Base-by-base conservation (phyloP, 2,888 invertebrate genomes). In the Parapristionchus giblindavisi region DNA sequence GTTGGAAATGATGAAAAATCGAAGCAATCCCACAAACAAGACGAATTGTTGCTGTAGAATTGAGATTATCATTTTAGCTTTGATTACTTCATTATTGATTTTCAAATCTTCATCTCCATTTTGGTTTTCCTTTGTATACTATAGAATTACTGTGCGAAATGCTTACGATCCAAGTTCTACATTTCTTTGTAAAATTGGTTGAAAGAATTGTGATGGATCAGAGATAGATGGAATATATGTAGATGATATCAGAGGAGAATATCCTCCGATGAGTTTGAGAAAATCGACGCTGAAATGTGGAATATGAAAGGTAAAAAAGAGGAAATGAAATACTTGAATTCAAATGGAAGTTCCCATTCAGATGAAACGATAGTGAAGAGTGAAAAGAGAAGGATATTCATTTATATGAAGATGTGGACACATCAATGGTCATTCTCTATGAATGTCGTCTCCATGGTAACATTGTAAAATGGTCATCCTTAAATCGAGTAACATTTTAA, bases 291-390 rank as follows among this genome's bases (percentile, higher is more conserved):
- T 71, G 58, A 36, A 52, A 51, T 21, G 58, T 17, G 27, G 11
- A 24, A 58, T 17, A 27, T 29, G 34, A 8, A 29, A 6, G 32
- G 66, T 38, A 32, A 43, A 5, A 68, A n/a, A 38, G 34, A 36
- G n/a, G 38, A 2, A n/a, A 61, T 36, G 6, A 27, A 52, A 11
- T 29, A 71, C 71, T 58, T 71, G 6, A 71, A 14, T 8, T 40
- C n/a, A 40, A 71, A 71, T 1, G 71, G 71, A 40, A 71, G 56
- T 51, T 71, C 71, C 71, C 71, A 71, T 71, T 71, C 71, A 1
- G 58, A 32, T 0, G 24, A 29, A n/a, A 1, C 32, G 21, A 24
- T 8, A 5, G 24, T 58, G 27, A 40, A 27, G 29, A 58, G 40
- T 6, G 43, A 24, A 24, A 27, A 0, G n/a, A 58, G 6, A 3